Conservation (phyloP, 1,140 invertebrate genomes). For the Hestina assimilis region DNA sequence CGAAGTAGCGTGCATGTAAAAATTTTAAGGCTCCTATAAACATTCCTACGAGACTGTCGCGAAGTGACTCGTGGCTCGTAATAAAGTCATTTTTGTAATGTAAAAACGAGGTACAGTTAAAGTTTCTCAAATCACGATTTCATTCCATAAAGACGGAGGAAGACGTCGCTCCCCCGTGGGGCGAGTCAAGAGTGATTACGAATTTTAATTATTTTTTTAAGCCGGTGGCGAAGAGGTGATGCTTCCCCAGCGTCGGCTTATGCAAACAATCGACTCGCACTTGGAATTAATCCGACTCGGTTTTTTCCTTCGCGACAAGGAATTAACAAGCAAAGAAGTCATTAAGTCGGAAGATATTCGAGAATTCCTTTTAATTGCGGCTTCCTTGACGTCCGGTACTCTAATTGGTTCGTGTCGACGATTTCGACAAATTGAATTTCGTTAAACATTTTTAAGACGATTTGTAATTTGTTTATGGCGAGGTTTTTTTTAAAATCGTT, state of each 20-base stretch:
- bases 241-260: conserved; percentile 71
- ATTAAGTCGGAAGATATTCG: conserved; percentile 76
- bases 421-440: conserved; percentile 64
- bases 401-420: conserved; percentile 73
- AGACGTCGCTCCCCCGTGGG: conserved; percentile 47
- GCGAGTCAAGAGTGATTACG: conserved; percentile 77
- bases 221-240: conserved; percentile 75
- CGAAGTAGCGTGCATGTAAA: conserved; percentile 60
- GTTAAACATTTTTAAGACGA: conserved; percentile 50
- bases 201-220: conserved; percentile 79
- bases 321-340: conserved; percentile 78
- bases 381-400: conserved; percentile 65
- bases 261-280: conserved; percentile 77
- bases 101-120: conserved; percentile 33
- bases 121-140: conserved; percentile 38
- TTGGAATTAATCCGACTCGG: conserved; percentile 75
- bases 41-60: conserved; percentile 53
- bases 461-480: conserved; percentile 35
- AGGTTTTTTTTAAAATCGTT: conserved; percentile 21
- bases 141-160: conserved; percentile 30
- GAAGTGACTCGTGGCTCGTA: conserved; percentile 45
- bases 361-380: conserved; percentile 76
- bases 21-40: conserved; percentile 69
- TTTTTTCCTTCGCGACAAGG: conserved; percentile 75
- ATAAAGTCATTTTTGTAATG: conserved; percentile 60